Percentiles rank a stretch among this genome's conserved stretches.
phyloP scores from a whole-genome alignment of 2,113 vertebrate genomes.

The Dicentrarchus labrax region DNA sequence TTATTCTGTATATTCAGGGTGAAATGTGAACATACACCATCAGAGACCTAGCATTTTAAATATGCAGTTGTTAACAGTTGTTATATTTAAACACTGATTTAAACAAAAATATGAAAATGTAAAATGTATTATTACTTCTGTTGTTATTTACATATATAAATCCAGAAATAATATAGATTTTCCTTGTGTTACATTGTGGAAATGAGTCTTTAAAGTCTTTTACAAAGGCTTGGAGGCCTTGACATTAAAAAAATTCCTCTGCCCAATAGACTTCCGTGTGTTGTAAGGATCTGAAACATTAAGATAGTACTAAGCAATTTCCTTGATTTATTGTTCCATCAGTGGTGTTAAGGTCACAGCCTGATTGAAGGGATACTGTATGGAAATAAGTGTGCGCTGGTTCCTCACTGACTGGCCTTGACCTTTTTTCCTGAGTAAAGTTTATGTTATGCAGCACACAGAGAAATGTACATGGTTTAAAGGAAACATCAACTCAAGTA shows the following conservation, averaged over 20 bases:
- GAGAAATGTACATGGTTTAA: conserved; percentile 17
- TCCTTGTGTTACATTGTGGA: background rate
- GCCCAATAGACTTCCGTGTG: conserved; percentile 25
- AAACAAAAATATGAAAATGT: background rate
- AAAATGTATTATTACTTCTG: background rate
- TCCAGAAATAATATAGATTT: background rate
- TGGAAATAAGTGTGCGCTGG: conserved; percentile 57
- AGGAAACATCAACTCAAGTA: background rate
- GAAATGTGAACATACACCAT: no score
- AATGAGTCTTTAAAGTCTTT: background rate
- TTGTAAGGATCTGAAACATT: conserved; percentile 57
- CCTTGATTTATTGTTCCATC: conserved; percentile 77
- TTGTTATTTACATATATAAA: background rate
- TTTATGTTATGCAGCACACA: conserved; percentile 43
- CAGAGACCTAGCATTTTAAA: no score
- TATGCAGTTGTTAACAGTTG: no score
- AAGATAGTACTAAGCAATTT: conserved; percentile 61
- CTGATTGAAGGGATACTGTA: conserved; percentile 58
- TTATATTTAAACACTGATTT: no score
- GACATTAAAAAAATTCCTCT: conserved; percentile 38
- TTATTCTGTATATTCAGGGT: no score
- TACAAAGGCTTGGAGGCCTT: conserved; percentile 1
- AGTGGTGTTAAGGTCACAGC: conserved; percentile 69
- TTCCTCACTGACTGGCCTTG: conserved; percentile 58
- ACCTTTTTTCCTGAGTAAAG: conserved; percentile 62